These are phyloP conservation scores for Indri indri DNA, from an alignment of 2,113 vertebrate genomes.

Conservation along the genomic window DNA sequence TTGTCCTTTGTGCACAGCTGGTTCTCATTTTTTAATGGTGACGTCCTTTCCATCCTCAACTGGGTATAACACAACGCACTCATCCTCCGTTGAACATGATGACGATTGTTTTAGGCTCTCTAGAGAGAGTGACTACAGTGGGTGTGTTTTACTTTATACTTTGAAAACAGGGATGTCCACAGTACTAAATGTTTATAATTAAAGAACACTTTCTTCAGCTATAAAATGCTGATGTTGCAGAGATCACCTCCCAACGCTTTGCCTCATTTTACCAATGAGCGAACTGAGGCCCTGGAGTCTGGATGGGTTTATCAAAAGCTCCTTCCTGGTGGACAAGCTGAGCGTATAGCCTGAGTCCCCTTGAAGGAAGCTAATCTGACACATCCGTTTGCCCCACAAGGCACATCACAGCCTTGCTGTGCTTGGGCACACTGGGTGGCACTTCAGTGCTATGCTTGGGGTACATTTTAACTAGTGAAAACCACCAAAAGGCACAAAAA, in stretches of 20 bases:
- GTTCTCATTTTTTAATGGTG: not conserved
- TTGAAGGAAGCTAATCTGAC: not conserved
- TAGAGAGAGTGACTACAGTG: not conserved
- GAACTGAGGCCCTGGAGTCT: not conserved
- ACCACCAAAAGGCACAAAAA: not conserved
- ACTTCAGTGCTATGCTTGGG: too few relatives aligned
- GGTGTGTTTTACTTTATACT: not conserved
- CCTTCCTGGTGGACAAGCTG: not conserved
- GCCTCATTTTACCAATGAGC: not conserved
- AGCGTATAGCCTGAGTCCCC: not conserved
- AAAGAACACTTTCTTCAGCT: not conserved
- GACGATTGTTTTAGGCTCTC: not conserved
- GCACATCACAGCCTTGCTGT: not conserved
- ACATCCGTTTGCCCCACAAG: fast-evolving
- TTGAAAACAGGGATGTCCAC: not conserved
- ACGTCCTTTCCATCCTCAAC: not conserved
- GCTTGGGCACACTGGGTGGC: too few relatives aligned
- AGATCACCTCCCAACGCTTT: not conserved
- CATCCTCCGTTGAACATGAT: not conserved
- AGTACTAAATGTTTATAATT: not conserved
- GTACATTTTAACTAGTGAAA: not conserved
- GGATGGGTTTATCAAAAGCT: not conserved
- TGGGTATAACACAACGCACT: not conserved
- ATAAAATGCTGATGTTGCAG: not conserved
- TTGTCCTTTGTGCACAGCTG: not conserved